Evolutionary conservation across 2,113 vertebrate species (phyloP).

Genomic region (Nesoenas mayeri): DNA sequence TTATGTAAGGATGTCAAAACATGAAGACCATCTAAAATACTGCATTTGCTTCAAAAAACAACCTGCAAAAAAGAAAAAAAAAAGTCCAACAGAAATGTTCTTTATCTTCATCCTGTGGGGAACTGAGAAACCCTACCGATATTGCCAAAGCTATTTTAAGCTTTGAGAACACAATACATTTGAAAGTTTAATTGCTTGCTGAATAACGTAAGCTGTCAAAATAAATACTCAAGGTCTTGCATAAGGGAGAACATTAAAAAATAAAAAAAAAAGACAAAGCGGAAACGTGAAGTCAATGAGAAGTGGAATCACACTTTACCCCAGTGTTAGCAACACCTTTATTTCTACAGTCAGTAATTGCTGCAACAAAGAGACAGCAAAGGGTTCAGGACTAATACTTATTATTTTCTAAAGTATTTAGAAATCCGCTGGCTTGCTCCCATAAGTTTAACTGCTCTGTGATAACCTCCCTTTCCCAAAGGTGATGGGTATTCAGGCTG

Average conservation of each 20-base stretch:
- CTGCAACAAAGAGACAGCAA: background rate
- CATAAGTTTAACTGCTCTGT: background rate
- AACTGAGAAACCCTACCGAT: slow-evolving; percentile 55
- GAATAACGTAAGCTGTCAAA: slow-evolving; percentile 69
- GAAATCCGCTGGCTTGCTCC: background rate
- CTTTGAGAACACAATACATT: slow-evolving; percentile 63
- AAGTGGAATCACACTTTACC: background rate
- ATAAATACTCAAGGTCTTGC: slow-evolving; percentile 66
- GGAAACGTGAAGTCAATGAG: slow-evolving; percentile 46
- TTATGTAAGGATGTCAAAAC: background rate
- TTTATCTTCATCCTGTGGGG: slow-evolving; percentile 43
- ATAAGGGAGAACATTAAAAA: slow-evolving; percentile 26
- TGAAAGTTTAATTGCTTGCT: slow-evolving; percentile 70
- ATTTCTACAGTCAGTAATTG: background rate
- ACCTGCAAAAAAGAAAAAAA: background rate
- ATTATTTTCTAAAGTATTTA: background rate
- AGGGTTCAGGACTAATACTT: background rate
- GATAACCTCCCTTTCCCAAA: background rate
- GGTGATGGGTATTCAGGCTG: background rate
- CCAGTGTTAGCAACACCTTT: background rate
- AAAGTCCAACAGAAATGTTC: background rate
- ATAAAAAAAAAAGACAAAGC: background rate
- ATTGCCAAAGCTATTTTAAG: slow-evolving; percentile 66
- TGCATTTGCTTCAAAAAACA: slow-evolving; percentile 27
- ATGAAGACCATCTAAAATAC: background rate